Evolutionary conservation across 2,888 invertebrate species (phyloP).

Genomic region (Rhyacophila evoluta): DNA sequence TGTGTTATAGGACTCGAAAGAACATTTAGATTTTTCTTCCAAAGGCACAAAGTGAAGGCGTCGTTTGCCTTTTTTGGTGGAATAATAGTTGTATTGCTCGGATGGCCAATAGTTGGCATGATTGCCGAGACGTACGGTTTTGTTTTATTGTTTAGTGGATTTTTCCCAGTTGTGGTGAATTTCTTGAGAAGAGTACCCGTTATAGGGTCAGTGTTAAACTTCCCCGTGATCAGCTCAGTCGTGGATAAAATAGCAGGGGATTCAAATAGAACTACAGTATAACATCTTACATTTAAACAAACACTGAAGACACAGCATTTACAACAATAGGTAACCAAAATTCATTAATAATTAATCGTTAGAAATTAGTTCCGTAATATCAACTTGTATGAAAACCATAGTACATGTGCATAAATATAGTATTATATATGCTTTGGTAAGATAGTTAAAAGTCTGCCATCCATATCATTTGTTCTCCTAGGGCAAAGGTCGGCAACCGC

Average conservation of each 20-base stretch:
- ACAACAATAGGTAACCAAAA: neutral
- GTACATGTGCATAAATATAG: too few species aligned
- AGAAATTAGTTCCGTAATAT: too few species aligned
- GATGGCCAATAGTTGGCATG: slow-evolving; percentile 98
- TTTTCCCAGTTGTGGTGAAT: slow-evolving; percentile 96
- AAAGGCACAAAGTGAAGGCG: slow-evolving; percentile 93
- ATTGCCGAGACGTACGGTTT: slow-evolving; percentile 97
- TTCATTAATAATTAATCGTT: too few species aligned
- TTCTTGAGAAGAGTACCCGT: slow-evolving; percentile 94
- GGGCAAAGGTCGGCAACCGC: too few species aligned
- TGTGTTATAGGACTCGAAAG: slow-evolving; percentile 97
- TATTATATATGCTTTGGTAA: too few species aligned
- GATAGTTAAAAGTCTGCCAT: too few species aligned
- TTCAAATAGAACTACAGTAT: slow-evolving; percentile 86
- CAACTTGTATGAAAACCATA: too few species aligned
- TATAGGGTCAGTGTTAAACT: slow-evolving; percentile 86
- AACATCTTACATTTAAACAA: slow-evolving; percentile 61
- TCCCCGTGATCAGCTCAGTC: slow-evolving; percentile 90
- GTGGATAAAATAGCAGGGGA: slow-evolving; percentile 86
- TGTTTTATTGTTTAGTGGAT: slow-evolving; percentile 91
- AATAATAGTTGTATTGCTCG: slow-evolving; percentile 89
- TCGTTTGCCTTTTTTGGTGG: slow-evolving; percentile 93
- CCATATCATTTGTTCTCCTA: too few species aligned
- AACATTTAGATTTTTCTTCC: slow-evolving; percentile 98
- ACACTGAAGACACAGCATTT: too few species aligned